These are phyloP conservation scores for Drosophila virilis DNA, from an alignment of 1,140 invertebrate genomes.

Conservation along the genomic window DNA sequence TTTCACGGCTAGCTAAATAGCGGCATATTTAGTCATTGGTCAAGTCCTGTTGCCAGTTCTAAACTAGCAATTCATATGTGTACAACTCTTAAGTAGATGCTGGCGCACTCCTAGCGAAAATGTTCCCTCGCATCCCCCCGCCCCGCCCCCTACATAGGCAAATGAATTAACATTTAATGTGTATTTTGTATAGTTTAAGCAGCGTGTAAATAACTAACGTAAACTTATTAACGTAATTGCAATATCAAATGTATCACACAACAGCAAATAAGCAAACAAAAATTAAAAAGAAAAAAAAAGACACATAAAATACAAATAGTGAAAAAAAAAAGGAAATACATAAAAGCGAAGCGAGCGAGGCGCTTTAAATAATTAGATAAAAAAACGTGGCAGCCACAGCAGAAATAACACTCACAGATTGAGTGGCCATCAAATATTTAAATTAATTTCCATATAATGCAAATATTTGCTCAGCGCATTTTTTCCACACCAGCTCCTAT, in stretches of 20 bases:
- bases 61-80: conserved; percentile 31
- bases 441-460: conserved; percentile 72
- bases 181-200: conserved; percentile 70
- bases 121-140: background rate
- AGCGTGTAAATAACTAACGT: conserved; percentile 64
- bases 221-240: conserved; percentile 61
- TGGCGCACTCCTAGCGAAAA: background rate
- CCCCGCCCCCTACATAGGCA: conserved; percentile 13
- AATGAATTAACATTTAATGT: conserved; percentile 67
- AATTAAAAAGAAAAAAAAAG: conserved; percentile 4
- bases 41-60: conserved; percentile 23
- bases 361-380: conserved; percentile 71
- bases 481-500: conserved; percentile 46
- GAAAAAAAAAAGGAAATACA: conserved; percentile 48
- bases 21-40: conserved; percentile 8
- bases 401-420: conserved; percentile 20
- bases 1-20: conserved; percentile 10
- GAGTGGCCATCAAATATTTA: conserved; percentile 63
- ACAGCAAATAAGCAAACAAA: conserved; percentile 14
- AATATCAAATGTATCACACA: conserved; percentile 41
- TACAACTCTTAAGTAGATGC: background rate
- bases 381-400: conserved; percentile 35
- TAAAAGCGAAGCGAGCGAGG: conserved; percentile 36
- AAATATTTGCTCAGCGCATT: conserved; percentile 62
- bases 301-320: conserved; percentile 1